Evolutionary conservation across 1,140 invertebrate species (phyloP).

Genomic region (Akabosia matsudoensis): DNA sequence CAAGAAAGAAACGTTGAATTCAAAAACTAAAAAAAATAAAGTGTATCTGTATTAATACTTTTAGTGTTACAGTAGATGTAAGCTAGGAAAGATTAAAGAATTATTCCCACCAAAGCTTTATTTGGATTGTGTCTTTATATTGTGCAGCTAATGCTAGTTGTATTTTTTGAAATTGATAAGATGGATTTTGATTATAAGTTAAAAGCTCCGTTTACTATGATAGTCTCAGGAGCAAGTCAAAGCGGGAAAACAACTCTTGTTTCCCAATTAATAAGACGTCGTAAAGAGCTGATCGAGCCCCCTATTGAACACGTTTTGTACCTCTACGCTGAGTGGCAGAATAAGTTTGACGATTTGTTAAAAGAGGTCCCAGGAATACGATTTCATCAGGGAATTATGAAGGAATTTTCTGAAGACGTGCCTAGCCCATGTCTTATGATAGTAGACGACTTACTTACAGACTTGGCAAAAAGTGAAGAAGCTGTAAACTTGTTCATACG

Average conservation of each 20-base stretch:
- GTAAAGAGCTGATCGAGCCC: not conserved
- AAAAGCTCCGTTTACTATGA: too few relatives aligned
- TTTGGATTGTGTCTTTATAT: too few relatives aligned
- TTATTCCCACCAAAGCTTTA: too few relatives aligned
- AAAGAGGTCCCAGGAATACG: not conserved
- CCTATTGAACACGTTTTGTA: not conserved
- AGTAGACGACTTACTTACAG: not conserved
- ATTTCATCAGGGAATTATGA: not conserved
- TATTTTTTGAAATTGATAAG: too few relatives aligned
- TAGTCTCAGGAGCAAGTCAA: not conserved
- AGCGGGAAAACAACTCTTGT: not conserved
- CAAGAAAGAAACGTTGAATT: too few relatives aligned
- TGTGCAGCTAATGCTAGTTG: too few relatives aligned
- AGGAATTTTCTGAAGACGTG: not conserved
- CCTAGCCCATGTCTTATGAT: not conserved
- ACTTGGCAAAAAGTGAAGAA: not conserved
- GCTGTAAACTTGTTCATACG: slow-evolving; percentile 5
- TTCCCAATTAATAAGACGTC: not conserved
- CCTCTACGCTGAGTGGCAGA: not conserved
- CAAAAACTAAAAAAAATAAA: too few relatives aligned
- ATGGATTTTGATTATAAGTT: too few relatives aligned
- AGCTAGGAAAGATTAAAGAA: too few relatives aligned
- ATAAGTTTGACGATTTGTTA: not conserved
- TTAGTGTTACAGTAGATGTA: too few relatives aligned
- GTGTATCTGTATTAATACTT: too few relatives aligned